Conservation (phyloP, 2,797 vertebrate genomes). For the Lepilemur septentrionalis region DNA sequence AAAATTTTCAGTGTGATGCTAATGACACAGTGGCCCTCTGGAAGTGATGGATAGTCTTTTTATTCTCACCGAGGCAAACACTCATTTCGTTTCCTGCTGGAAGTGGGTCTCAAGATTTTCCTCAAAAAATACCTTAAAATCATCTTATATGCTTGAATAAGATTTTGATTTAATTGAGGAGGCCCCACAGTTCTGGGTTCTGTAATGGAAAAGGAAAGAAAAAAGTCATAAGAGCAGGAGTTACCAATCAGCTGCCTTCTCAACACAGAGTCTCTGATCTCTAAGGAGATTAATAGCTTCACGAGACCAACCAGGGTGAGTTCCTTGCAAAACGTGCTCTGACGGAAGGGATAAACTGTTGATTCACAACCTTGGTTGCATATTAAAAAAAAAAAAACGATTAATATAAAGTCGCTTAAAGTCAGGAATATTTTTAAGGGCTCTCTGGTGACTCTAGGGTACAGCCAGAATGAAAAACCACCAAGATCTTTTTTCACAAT, state of each 20-base stretch:
- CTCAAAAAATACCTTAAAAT: neutral
- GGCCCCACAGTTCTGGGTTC: neutral
- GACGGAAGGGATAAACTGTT: neutral
- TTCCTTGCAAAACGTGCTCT: neutral
- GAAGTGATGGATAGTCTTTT: neutral
- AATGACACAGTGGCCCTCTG: neutral
- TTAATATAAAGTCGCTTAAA: neutral
- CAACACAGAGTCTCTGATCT: neutral
- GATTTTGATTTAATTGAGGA: neutral
- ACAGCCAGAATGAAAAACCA: neutral
- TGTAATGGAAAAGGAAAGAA: neutral
- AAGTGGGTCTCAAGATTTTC: neutral
- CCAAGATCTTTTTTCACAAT: neutral
- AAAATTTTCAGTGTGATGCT: neutral
- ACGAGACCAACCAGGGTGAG: neutral
- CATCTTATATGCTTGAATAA: neutral
- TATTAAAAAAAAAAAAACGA: neutral
- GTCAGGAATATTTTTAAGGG: neutral
- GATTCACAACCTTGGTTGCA: neutral
- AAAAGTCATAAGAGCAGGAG: neutral
- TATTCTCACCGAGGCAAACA: neutral
- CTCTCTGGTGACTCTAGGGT: neutral
- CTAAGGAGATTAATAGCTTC: neutral
- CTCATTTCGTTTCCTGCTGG: neutral
- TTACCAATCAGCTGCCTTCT: neutral